Evolutionary conservation across 2,113 vertebrate species (phyloP).

Genomic region (Nycticryphes semicollaris): DNA sequence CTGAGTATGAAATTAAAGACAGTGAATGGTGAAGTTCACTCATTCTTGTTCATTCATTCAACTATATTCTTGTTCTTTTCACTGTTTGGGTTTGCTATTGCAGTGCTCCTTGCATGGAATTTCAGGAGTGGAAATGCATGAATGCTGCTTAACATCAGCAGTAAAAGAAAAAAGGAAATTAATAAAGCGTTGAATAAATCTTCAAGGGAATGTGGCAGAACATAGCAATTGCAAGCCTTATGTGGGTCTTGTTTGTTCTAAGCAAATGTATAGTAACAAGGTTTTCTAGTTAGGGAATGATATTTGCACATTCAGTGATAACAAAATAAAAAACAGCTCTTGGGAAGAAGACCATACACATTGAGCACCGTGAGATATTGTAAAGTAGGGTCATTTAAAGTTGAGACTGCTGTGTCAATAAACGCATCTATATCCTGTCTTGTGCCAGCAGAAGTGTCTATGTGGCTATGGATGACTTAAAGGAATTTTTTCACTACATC

Average conservation of each 20-base stretch:
- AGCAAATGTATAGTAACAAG: neutral
- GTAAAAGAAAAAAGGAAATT: neutral
- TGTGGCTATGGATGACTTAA: neutral
- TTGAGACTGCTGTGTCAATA: neutral
- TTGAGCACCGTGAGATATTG: neutral
- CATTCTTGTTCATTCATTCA: neutral
- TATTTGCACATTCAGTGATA: neutral
- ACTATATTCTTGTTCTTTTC: neutral
- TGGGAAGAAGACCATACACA: neutral
- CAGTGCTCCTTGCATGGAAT: neutral
- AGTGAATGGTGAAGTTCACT: neutral
- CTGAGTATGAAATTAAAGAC: slow-evolving; percentile 15
- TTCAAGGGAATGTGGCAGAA: neutral
- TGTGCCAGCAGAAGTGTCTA: neutral
- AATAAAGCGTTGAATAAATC: neutral
- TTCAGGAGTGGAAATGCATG: neutral
- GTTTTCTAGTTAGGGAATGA: neutral
- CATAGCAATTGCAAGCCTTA: neutral
- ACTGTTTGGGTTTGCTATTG: neutral
- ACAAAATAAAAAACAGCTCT: neutral
- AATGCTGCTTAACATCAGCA: neutral
- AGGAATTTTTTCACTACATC: neutral
- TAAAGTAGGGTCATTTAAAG: neutral
- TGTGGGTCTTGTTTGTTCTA: neutral
- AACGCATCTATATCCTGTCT: neutral